Conservation (phyloP, 1,140 invertebrate species). For the Thaumatotibia leucotreta region DNA sequence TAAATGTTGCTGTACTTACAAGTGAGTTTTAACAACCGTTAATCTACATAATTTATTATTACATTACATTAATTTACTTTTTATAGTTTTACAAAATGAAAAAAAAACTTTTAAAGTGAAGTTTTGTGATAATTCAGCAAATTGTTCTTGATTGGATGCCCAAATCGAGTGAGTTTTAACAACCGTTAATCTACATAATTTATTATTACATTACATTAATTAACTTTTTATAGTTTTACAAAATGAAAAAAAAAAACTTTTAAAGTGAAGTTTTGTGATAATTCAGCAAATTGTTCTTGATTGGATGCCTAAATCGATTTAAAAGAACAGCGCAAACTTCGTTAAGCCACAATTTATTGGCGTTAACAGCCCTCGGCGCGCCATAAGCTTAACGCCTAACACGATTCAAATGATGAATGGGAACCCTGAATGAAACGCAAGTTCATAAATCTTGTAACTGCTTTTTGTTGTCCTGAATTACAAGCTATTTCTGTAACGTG, state of each 20-base stretch:
- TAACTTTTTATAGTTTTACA: too few relatives aligned
- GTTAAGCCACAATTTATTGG: not conserved
- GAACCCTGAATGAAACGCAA: not conserved
- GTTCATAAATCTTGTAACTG: conserved; percentile 2
- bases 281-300: not conserved
- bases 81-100: too few relatives aligned
- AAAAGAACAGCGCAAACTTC: not conserved
- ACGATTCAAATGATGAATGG: conserved; percentile 1
- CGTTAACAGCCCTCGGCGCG: not conserved
- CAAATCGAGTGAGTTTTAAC: too few relatives aligned
- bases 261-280: not conserved
- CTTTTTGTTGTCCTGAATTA: not conserved
- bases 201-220: too few relatives aligned
- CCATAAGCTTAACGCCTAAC: not conserved
- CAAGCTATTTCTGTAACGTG: not conserved
- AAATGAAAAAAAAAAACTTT: too few relatives aligned
- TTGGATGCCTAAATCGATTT: not conserved
- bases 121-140: not conserved
- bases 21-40: too few relatives aligned
- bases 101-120: too few relatives aligned
- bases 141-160: not conserved
- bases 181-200: too few relatives aligned
- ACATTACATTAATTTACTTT: too few relatives aligned
- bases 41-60: too few relatives aligned
- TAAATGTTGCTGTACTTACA: too few relatives aligned